These are phyloP conservation scores for Cromileptes altivelis DNA, from an alignment of 2,113 vertebrate species.

Conservation along the genomic window DNA sequence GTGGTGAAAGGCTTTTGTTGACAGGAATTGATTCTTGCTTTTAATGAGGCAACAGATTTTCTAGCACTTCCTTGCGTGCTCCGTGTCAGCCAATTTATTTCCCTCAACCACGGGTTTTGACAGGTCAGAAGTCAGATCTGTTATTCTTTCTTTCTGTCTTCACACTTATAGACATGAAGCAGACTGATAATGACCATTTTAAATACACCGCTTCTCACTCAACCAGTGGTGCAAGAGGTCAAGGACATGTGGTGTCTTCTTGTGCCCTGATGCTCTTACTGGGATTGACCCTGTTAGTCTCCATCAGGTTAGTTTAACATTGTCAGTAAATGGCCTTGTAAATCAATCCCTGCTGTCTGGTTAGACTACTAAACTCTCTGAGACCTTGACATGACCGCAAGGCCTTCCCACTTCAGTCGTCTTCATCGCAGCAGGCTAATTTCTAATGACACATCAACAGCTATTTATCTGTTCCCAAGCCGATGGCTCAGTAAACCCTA, in stretches of 20 bases:
- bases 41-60: slow-evolving; percentile 27
- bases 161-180: neutral
- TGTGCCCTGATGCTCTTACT: slow-evolving; percentile 14
- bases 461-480: slow-evolving; percentile 37
- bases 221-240: neutral
- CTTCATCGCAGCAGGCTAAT: slow-evolving; percentile 38
- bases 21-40: slow-evolving; percentile 50
- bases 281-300: slow-evolving; percentile 30
- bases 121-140: neutral
- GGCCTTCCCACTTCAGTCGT: slow-evolving; percentile 12
- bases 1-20: slow-evolving; percentile 50
- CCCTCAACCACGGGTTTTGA: neutral
- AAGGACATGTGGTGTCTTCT: neutral
- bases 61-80: slow-evolving; percentile 1
- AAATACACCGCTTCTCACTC: neutral
- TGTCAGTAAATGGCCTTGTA: slow-evolving; percentile 10
- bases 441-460: slow-evolving; percentile 47
- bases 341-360: slow-evolving; percentile 23
- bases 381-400: slow-evolving; percentile 34
- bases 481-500: slow-evolving; percentile 32
- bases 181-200: neutral
- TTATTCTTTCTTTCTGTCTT: too few species aligned
- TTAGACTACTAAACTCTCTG: slow-evolving; percentile 12
- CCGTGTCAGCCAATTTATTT: neutral
- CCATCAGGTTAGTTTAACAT: neutral